Evolutionary conservation across 2,888 invertebrate species (phyloP), one percentile per base, ranked within the genome.

Genomic region (Dasysyrphus albostriatus): DNA sequence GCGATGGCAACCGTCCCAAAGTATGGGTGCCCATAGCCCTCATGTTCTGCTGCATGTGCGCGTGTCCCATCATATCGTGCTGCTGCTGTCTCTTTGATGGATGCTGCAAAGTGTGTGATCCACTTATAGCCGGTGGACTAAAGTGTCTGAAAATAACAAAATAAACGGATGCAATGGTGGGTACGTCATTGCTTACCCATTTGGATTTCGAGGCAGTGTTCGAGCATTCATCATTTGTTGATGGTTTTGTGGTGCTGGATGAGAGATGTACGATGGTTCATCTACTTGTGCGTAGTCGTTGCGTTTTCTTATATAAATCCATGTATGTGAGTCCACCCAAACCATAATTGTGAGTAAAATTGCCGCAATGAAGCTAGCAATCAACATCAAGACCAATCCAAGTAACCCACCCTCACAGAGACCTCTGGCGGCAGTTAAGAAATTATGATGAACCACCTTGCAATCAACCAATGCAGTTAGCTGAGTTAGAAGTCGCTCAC

Each of bases 301-400:
- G 95, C 98, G 96, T 96, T 93, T 98, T 90, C 98, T 95, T 89
- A 98, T 98, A 91, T 98, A 98, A 91, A 98, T 98, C 98, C 98
- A 98, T 9, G 98, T 98, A 91, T 98, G 98, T 5, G 98, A 98
- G 91, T 98, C 98, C 73, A 98, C 96, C 94, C 98, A 97, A 69
- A 98, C 98, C 89, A 98, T 95, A 39, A 98, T 95, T 0, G 98
- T 98, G 92, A 98, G 96, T 89, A 98, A 94, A 88, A 98, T 94
- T 12, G 98, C 98, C 42, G 98, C 97, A 49, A 96, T 95, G 49
- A 97, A 95, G 83, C 98, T 96, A 39, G 98, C 97, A 81, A 97
- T 93, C 89, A 98, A 94, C 95, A 98, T 97, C 77, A 98, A 95
- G 3, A 96, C 96, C 88, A 98, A 93, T 72, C 97, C 98, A 92